Percentiles rank a stretch among this genome's conserved stretches.
Conservation (phyloP, 2,113 vertebrate genomes). For the Eudyptes chrysolophus region DNA sequence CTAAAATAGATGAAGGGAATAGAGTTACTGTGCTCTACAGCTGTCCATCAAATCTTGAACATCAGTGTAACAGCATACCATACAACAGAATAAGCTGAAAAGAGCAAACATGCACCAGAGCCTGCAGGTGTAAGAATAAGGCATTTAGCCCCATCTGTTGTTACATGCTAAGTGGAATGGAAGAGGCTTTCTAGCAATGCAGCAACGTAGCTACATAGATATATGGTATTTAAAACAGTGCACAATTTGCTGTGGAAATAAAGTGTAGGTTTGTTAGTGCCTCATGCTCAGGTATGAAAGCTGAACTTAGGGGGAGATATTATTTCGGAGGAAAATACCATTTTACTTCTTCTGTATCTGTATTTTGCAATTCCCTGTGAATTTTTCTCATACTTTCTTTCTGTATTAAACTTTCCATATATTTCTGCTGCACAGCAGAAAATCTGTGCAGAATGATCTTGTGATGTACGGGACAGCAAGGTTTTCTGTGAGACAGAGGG, state of each 20-base stretch:
- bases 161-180: neutral
- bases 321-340: neutral
- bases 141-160: neutral
- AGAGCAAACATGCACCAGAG: neutral
- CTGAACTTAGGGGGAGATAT: neutral
- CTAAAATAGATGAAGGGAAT: neutral
- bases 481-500: neutral
- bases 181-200: neutral
- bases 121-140: slow-evolving; percentile 32
- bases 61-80: neutral
- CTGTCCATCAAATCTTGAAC: slow-evolving; percentile 14
- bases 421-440: neutral
- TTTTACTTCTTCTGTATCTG: neutral
- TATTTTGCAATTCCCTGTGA: neutral
- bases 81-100: neutral
- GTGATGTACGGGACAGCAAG: neutral
- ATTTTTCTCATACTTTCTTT: neutral
- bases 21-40: neutral
- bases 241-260: neutral
- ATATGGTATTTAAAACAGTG: neutral
- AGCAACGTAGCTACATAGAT: neutral
- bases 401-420: neutral
- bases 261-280: neutral
- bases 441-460: neutral
- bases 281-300: neutral